phyloP scores from a whole-genome alignment of 1,140 invertebrate species.

The Calephelis nemesis region DNA sequence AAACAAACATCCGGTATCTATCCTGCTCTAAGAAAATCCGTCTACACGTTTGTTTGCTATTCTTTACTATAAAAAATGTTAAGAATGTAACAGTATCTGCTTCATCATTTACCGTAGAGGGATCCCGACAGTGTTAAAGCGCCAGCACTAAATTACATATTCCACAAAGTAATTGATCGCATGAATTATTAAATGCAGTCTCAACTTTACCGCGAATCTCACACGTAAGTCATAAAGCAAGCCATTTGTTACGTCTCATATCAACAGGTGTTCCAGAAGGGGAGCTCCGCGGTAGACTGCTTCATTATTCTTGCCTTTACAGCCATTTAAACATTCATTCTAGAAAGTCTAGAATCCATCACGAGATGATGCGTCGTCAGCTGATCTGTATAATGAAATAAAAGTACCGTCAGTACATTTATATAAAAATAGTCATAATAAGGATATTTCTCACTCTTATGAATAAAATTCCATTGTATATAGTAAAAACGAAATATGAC shows the following conservation, averaged over 20 bases:
- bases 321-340: background rate
- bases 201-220: background rate
- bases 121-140: background rate
- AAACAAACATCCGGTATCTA: too few species aligned
- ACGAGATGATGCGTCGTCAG: too few species aligned
- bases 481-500: too few species aligned
- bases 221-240: background rate
- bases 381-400: too few species aligned
- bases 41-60: too few species aligned
- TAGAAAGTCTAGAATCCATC: background rate
- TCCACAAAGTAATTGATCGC: conserved; percentile 9
- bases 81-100: background rate
- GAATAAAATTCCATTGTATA: too few species aligned
- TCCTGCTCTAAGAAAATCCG: too few species aligned
- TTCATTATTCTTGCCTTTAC: conserved; percentile 9
- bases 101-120: background rate
- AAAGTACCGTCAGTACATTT: too few species aligned
- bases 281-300: background rate
- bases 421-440: too few species aligned
- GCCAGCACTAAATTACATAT: background rate
- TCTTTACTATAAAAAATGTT: too few species aligned
- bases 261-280: conserved; percentile 10
- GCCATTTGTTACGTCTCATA: conserved; percentile 6
- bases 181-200: conserved; percentile 3
- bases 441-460: too few species aligned